Evolutionary conservation across 1,140 invertebrate species (phyloP), one percentile per base, ranked within the genome.

Genomic region (Marisa cornuarietis): DNA sequence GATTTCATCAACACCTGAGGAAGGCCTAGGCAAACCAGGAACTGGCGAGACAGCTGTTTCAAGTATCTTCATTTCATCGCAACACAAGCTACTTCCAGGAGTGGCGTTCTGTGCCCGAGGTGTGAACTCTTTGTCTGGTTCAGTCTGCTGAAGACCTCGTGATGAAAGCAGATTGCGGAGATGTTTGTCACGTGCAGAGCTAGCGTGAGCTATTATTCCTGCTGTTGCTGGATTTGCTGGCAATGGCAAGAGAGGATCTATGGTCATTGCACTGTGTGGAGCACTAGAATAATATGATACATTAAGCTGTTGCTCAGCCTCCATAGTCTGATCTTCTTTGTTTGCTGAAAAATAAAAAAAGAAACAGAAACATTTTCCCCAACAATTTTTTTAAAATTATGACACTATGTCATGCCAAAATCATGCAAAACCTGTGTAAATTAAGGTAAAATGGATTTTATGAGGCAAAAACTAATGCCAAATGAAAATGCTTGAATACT

Each of bases 171-270:
- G 77, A 63, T 78, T 81, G 66, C 82, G 80, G 16, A 83, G 63
- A 71, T 83, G 82, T 72, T 83, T 83, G 73, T 83, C 80, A 26
- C 69, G 52, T 71, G 79, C 78, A n/a, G 74, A 63, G 61, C 31
- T 49, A 26, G 42, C 42, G 26, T 61, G 74, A 49, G n/a, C 26
- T 63, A 66, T 75, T n/a, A 63, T 68, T 68, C 65, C 65, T 68
- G 65, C 14, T 68, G 65, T 24, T 13, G 26, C 14, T 18, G 65
- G 65, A 31, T 68, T 68, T n/a, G 65, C n/a, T 31, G 26, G 26
- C 65, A 68, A 31, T 4, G 65, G 65, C 65, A 68, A 24, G n/a
- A 68, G 65, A 68, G 65, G 65, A 24, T 68, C 65, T n/a, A 68
- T 58, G 54, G 54, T 58, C 16, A 18, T 14, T 58, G 54, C 54